Conservation (phyloP, 2,797 vertebrate genomes). For the Acestrorhynchus altus region DNA sequence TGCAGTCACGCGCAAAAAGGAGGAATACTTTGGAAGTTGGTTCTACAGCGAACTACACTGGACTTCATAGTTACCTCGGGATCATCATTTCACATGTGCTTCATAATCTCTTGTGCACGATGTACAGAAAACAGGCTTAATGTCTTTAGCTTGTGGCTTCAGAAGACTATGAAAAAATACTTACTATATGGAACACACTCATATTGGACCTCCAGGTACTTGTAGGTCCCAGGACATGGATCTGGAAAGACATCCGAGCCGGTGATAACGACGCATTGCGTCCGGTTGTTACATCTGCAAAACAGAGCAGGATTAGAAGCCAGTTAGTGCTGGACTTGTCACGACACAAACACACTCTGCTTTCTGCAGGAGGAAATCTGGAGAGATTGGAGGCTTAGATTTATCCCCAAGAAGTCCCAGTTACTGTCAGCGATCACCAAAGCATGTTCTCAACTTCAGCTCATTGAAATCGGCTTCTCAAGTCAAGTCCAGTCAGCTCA, state of each 20-base stretch:
- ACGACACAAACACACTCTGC: background rate
- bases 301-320: slow-evolving; percentile 64
- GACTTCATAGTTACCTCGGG: background rate
- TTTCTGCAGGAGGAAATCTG: background rate
- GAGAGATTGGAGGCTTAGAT: background rate
- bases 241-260: slow-evolving; percentile 99
- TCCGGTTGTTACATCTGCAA: slow-evolving; percentile 98
- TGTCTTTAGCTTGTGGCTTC: background rate
- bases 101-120: background rate
- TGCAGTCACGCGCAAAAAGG: background rate
- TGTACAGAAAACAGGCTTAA: background rate
- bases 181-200: slow-evolving; percentile 99
- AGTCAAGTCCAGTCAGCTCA: no score
- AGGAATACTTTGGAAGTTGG: background rate
- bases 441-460: background rate
- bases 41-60: background rate
- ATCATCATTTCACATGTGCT: background rate
- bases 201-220: slow-evolving; percentile 99
- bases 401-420: background rate
- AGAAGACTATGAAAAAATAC: slow-evolving; percentile 72
- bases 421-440: background rate
- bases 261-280: slow-evolving; percentile 98
- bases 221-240: slow-evolving; percentile 99
- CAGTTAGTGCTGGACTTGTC: slow-evolving; percentile 62
- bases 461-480: background rate